Evolutionary conservation across 2,797 vertebrate species (phyloP).

Genomic region (Acanthis flammea): DNA sequence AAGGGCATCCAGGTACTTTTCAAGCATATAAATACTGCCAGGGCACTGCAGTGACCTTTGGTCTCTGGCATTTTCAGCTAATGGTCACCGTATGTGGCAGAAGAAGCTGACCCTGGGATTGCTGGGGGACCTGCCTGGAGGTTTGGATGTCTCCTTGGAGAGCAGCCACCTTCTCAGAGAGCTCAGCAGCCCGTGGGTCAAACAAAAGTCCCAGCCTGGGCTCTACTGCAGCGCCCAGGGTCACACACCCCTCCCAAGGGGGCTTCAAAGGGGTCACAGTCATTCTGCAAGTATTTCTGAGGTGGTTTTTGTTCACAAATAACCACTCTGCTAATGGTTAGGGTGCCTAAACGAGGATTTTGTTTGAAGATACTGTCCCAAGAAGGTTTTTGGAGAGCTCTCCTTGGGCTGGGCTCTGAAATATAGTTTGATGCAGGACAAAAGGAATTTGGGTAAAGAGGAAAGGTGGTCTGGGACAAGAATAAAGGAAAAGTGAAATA

Average conservation of each 20-base stretch:
- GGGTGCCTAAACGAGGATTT: not conserved
- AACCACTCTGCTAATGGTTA: not conserved
- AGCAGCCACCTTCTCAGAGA: not conserved
- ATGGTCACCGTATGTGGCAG: slow-evolving; percentile 46
- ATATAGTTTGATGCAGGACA: not conserved
- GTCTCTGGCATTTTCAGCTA: slow-evolving; percentile 29
- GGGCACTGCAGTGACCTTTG: slow-evolving; percentile 21
- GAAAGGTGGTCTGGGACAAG: not conserved
- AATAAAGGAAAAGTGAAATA: not conserved
- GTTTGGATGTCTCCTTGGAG: not conserved
- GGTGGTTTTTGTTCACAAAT: not conserved
- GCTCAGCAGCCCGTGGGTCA: not conserved
- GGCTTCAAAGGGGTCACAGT: not conserved
- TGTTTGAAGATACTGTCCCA: not conserved
- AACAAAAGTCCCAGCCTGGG: not conserved
- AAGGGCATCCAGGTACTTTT: slow-evolving; percentile 22
- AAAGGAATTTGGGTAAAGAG: not conserved
- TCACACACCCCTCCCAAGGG: not conserved
- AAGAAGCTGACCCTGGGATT: slow-evolving; percentile 10
- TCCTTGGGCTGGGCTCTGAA: not conserved
- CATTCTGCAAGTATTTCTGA: not conserved
- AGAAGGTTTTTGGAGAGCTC: not conserved
- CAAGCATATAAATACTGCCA: slow-evolving; percentile 1
- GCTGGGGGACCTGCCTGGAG: slow-evolving; percentile 3
- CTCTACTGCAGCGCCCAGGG: accelerated